Evolutionary conservation across 2,113 vertebrate species (phyloP), one percentile per base, ranked within the genome.

Genomic region (Apeltes quadracus): DNA sequence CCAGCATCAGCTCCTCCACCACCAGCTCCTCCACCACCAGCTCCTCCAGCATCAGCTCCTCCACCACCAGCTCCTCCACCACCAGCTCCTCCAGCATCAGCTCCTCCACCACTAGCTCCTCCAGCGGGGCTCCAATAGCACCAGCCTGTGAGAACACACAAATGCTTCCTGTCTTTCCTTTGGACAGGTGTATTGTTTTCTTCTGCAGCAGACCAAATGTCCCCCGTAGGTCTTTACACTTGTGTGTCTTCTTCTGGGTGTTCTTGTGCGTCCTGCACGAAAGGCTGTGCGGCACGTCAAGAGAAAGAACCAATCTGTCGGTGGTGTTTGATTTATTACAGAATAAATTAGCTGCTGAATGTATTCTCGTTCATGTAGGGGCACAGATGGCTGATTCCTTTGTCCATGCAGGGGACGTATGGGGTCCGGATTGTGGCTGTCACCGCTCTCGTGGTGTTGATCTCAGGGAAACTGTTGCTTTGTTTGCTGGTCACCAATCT

Each of bases 131-230:
- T n/a, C n/a, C n/a, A n/a, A n/a, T n/a, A n/a, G 72, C 84, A 27
- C 44, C 57, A 20, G 51, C 63, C 62, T 65, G 56, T 32, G 50
- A 80, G 53, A 55, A 62, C 46, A 44, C 61, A 63, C 67, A 69
- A 16, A 53, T 7, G 32, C 27, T 23, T 7, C 9, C 14, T 25
- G 13, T 56, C 46, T 65, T 61, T 55, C 8, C 38, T 1, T 55
- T 41, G 20, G 13, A 51, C n/a, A 57, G 36, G 20, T 20, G 7
- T 3, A 38, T 39, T 39, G 15, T 44, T 44, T 46, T 48, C 1
- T n/a, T 48, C 20, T n/a, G 10, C 12, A 27, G 54, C 44, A 39
- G 6, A 41, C n/a, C 14, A 7, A 3, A 10, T 58, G 29, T 54
- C 27, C 13, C 27, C 20, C 48, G 23, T 5, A 69, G 22, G 44